phyloP scores from a whole-genome alignment of 2,797 vertebrate genomes.

The Sebastes steindachneri region DNA sequence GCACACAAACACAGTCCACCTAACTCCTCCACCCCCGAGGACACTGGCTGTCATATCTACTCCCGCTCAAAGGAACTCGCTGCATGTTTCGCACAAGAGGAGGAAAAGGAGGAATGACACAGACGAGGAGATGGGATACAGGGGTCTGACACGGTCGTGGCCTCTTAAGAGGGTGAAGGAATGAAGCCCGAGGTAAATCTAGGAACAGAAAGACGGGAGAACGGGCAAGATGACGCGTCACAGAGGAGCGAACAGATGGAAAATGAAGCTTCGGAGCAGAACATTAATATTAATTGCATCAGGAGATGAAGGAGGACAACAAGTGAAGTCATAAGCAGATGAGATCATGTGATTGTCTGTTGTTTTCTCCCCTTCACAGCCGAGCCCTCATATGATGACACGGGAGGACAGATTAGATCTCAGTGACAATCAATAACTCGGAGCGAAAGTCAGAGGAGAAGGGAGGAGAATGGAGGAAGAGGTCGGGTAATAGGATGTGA shows the following conservation, averaged over 20 bases:
- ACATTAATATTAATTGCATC: conserved; percentile 34
- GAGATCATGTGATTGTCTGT: conserved; percentile 2
- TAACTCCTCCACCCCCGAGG: conserved; percentile 25
- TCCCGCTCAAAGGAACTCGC: conserved; percentile 42
- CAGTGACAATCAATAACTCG: conserved; percentile 60
- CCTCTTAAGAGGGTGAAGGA: conserved; percentile 32
- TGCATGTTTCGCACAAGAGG: conserved; percentile 25
- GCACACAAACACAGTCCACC: conserved; percentile 23
- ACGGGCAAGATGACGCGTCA: conserved; percentile 1
- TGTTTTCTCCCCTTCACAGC: conserved; percentile 36
- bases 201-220: conserved; percentile 1
- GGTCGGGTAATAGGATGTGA: conserved; percentile 29
- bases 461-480: conserved; percentile 1
- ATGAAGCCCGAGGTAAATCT: not conserved
- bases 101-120: conserved; percentile 13
- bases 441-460: conserved; percentile 47
- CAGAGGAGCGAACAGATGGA: not conserved
- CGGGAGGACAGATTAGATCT: conserved; percentile 63
- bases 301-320: conserved; percentile 12
- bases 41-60: conserved; percentile 53
- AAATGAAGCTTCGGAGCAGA: conserved; percentile 21
- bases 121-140: conserved; percentile 13
- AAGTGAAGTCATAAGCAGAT: conserved; percentile 7
- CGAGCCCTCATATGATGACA: conserved; percentile 43
- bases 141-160: conserved; percentile 24